Base-by-base conservation (phyloP, 2,888 invertebrate species). In the Parnassius mnemosyne region DNA sequence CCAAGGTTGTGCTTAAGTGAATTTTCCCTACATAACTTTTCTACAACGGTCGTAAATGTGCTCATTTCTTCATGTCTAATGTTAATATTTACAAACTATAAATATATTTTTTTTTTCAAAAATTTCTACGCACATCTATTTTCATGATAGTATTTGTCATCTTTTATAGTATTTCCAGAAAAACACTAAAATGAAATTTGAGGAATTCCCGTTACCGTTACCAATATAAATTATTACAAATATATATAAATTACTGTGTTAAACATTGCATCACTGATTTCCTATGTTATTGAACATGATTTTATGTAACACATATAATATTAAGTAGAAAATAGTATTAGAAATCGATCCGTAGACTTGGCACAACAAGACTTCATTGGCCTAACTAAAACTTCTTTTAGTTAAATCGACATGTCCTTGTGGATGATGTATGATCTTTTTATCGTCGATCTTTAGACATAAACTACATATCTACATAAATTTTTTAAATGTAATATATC, bases 1-100 rank as follows among this genome's bases (percentile, higher is more conserved):
- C 90, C 89, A 90, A 85, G 90, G 90, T 91, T 90, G 90, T 90
- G 90, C 90, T 89, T 90, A 88, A 88, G 89, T 88, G 87, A 88
- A 83, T 85, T 88, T 87, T 81, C 83, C 84, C 76, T 76, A 78
- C 75, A 74, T 75, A 68, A 75, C 75, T 78, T 77, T 72, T 71
- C 71, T 78, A 77, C 72, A 73, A 74, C 74, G 70, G 71, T 76
- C 74, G 68, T 78, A 76, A 71, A 34, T 71, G 66, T 67, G 57
- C 67, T 70, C 72, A 69, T 73, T 77, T 76, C 74, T 64, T 75
- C 71, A 65, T 74, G 72, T 78, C 77, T 74, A 69, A 71, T 66
- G 68, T 68, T 70, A 76, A 77, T 74, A 66, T 80, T 75, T 80
- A 79, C 67, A 68, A 74, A 79, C 71, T 87, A 80, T 88, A 87